Evolutionary conservation across 1,140 invertebrate genomes (phyloP).

Genomic region (Danaus plexippus): DNA sequence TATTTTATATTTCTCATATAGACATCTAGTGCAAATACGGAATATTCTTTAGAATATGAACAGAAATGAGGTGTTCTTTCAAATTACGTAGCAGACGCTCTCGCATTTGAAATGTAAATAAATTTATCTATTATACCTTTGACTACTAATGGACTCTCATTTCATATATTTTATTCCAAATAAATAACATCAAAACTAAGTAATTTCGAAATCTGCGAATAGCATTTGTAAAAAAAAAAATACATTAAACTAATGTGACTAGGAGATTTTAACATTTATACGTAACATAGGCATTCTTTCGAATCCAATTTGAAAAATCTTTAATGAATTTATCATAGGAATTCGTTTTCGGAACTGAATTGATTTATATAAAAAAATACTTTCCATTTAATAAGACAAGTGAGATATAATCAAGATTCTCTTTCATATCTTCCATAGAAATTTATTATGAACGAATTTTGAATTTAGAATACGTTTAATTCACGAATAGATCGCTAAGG

Average conservation of each 20-base stretch:
- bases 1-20: conserved; percentile 10
- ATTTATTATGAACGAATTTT: conserved; percentile 20
- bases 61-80: conserved; percentile 14
- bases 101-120: conserved; percentile 9
- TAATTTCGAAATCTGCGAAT: neutral
- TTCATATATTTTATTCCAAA: no score
- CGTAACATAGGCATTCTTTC: no score
- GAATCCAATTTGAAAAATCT: no score
- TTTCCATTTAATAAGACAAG: no score
- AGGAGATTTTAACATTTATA: no score
- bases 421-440: conserved; percentile 10
- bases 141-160: conserved; percentile 12
- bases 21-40: conserved; percentile 3
- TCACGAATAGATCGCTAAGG: conserved; percentile 29
- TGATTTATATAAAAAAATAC: no score
- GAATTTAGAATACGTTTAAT: conserved; percentile 30
- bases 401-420: conserved; percentile 1
- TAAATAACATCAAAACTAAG: no score
- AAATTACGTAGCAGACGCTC: conserved; percentile 1
- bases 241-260: conserved; percentile 4
- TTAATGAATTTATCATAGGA: no score
- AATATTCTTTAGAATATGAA: conserved; percentile 13
- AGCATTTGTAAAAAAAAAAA: conserved; percentile 3
- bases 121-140: conserved; percentile 11
- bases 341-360: no score